These are phyloP conservation scores for Mycetomoellerius zeteki DNA, from an alignment of 1,140 invertebrate genomes.

Conservation along the genomic window DNA sequence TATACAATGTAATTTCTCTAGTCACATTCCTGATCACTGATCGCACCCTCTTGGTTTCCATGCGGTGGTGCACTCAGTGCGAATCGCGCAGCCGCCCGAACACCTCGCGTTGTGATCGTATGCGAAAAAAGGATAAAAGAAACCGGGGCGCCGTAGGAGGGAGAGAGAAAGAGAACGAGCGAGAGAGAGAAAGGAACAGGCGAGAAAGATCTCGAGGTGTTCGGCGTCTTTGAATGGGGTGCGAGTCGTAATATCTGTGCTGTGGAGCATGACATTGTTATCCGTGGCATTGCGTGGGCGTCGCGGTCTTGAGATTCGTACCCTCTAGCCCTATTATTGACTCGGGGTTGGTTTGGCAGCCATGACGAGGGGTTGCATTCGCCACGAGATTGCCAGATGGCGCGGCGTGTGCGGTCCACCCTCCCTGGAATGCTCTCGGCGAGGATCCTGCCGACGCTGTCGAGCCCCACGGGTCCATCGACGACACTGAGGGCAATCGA, in stretches of 20 bases:
- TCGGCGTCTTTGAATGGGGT: neutral
- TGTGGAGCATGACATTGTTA: slow-evolving; percentile 11
- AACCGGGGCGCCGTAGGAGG: slow-evolving; percentile 8
- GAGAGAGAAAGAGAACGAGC: neutral
- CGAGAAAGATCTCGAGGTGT: neutral
- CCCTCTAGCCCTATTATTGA: slow-evolving; percentile 74
- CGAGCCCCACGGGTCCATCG: slow-evolving; percentile 68
- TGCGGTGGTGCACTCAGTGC: slow-evolving; percentile 81
- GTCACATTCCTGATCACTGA: slow-evolving; percentile 63
- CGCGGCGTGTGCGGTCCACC: slow-evolving; percentile 79
- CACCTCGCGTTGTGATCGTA: slow-evolving; percentile 48
- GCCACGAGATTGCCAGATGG: slow-evolving; percentile 76
- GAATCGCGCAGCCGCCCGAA: slow-evolving; percentile 82
- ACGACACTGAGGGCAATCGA: slow-evolving; percentile 66
- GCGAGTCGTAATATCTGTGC: neutral
- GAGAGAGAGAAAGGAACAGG: neutral
- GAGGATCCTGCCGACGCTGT: slow-evolving; percentile 72
- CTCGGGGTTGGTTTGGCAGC: slow-evolving; percentile 75
- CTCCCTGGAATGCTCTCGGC: slow-evolving; percentile 76
- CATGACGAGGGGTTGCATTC: slow-evolving; percentile 74
- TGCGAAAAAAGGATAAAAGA: slow-evolving; percentile 49
- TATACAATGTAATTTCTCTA: slow-evolving; percentile 50
- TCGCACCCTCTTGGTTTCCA: slow-evolving; percentile 71
- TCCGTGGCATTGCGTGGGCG: slow-evolving; percentile 1
- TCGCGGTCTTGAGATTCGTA: slow-evolving; percentile 31